Conservation (phyloP, 2,888 invertebrate species). For the Podotricha telesiphe region DNA sequence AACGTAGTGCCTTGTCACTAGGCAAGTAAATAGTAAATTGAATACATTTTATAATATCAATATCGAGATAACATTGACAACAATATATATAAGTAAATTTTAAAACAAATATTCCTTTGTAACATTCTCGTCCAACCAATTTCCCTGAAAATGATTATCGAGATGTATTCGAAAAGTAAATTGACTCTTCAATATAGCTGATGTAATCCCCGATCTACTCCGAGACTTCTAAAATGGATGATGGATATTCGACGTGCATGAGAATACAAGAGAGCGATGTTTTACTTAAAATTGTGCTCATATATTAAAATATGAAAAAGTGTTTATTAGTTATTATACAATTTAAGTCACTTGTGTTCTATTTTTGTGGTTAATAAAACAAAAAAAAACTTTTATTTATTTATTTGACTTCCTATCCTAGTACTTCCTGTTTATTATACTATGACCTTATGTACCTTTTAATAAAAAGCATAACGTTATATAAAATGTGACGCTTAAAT, state of each 20-base stretch:
- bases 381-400: no score
- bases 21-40: no score
- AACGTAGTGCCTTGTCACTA: no score
- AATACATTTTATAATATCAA: background rate
- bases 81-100: background rate
- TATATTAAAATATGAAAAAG: no score
- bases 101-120: background rate
- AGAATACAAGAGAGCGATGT: background rate
- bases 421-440: no score
- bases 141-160: constrained; percentile 21
- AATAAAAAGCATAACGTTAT: no score
- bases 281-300: background rate
- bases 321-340: no score
- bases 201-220: constrained; percentile 22
- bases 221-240: constrained; percentile 24
- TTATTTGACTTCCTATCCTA: no score
- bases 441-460: no score
- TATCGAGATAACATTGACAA: background rate
- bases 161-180: constrained; percentile 29
- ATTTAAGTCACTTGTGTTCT: no score
- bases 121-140: constrained; percentile 4
- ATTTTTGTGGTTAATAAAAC: no score
- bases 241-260: constrained; percentile 15
- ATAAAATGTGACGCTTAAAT: no score
- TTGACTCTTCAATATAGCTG: constrained; percentile 26